Evolutionary conservation across 2,797 vertebrate species (phyloP), one percentile per base, ranked within the genome.

Genomic region (Enteromius fasciolatus): DNA sequence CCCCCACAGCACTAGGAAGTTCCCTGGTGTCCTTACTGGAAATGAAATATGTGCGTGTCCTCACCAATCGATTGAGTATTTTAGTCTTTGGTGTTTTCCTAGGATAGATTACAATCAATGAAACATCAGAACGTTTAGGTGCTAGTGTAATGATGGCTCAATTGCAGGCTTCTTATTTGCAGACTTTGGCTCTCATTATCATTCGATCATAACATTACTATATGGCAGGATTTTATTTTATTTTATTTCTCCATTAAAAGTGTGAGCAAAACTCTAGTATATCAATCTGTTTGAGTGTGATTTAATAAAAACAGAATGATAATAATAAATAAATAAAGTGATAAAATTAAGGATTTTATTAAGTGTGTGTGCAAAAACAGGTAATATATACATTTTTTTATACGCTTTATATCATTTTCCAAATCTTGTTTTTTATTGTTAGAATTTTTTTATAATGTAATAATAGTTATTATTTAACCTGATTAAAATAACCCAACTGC

Each of bases 31-130:
- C 67, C 57, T 70, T 79, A 85, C 67, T 78, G 78, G 67, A 78
- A 69, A 77, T 78, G 80, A 87, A 85, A 80, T 85, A 82, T 72
- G 68, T 80, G 74, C 54, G 18, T 59, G 76, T 75, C 74, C 31
- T 78, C 41, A 76, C 80, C 80, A 80, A 81, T 67, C 41, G 68
- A 82, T 81, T 3, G 8, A 70, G 20, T 63, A 20, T 52, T 80
- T 78, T 78, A 75, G 76, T 74, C 41, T 48, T 64, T 36, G 20
- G 44, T 81, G 33, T 41, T 81, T 66, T 52, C 59, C 80, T 25
- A 20, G 69, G 25, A 61, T 25, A 69, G 44, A 44, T 15, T 20
- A 64, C 59, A 81, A 25, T 66, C 44, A 81, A 36, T 66, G 31
- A 74, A 66, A 64, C 46, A 64, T 73, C 57, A 66, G 23, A 52